Evolutionary conservation across 2,113 vertebrate genomes (phyloP).

Genomic region (Pogonocichla stellata): DNA sequence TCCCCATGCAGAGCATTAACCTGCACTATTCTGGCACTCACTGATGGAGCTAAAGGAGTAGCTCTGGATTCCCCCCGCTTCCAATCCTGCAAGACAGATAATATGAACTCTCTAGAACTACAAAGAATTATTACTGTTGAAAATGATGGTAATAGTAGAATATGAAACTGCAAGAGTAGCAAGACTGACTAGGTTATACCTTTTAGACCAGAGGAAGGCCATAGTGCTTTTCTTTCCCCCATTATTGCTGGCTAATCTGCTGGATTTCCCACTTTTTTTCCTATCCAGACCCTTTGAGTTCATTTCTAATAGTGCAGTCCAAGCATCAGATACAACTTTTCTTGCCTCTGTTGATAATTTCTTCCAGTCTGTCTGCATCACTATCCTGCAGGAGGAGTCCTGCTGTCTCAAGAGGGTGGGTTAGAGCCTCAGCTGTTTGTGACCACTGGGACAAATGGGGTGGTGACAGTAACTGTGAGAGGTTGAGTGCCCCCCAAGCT

Average conservation of each 20-base stretch:
- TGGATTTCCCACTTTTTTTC: background rate
- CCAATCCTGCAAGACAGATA: background rate
- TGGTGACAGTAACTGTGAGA: background rate
- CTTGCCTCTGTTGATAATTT: background rate
- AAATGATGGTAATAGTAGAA: background rate
- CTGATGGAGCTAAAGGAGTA: background rate
- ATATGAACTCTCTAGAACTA: background rate
- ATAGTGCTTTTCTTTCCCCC: background rate
- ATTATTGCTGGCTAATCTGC: background rate
- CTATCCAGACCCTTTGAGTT: background rate
- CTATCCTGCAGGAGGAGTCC: background rate
- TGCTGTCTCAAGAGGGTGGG: background rate
- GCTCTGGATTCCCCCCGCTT: background rate
- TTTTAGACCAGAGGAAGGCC: background rate
- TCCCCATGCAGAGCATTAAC: background rate
- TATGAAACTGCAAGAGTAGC: background rate
- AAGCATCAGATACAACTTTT: background rate
- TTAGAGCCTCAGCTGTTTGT: background rate
- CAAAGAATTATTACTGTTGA: background rate
- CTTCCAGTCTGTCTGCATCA: background rate
- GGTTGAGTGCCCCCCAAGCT: background rate
- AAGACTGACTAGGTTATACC: background rate
- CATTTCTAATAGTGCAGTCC: background rate
- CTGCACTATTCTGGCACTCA: background rate
- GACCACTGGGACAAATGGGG: background rate